These are phyloP conservation scores for Oceanites oceanicus DNA, from an alignment of 2,113 vertebrate species.

Conservation along the genomic window DNA sequence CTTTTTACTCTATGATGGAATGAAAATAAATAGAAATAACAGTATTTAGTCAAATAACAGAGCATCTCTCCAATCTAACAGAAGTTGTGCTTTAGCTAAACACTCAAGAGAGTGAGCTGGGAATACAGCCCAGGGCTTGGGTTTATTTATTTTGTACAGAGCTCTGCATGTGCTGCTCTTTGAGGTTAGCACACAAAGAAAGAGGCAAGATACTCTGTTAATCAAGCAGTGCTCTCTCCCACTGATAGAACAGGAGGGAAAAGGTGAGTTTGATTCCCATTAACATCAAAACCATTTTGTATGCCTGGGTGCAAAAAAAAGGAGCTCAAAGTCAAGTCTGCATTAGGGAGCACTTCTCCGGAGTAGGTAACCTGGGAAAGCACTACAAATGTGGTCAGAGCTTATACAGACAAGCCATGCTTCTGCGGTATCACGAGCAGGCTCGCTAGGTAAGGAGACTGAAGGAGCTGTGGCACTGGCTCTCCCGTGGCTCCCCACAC, in stretches of 20 bases:
- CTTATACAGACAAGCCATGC: not conserved
- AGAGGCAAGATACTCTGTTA: not conserved
- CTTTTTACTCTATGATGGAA: constrained; percentile 9
- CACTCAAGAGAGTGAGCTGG: not conserved
- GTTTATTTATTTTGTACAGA: constrained; percentile 4
- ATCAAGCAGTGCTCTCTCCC: not conserved
- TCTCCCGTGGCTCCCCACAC: not conserved
- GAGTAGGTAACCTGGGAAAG: not conserved
- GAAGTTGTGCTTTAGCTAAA: constrained; percentile 12
- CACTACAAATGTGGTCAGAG: not conserved
- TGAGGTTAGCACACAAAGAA: constrained; percentile 1
- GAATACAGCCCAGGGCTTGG: not conserved
- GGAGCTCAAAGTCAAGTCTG: not conserved
- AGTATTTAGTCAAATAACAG: constrained; percentile 30
- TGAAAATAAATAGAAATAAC: constrained; percentile 25
- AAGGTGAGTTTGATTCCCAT: not conserved
- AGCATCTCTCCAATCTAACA: not conserved
- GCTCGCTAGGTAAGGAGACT: not conserved
- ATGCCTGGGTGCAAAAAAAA: not conserved
- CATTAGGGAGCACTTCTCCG: not conserved
- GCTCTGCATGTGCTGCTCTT: not conserved
- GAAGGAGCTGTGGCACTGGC: not conserved
- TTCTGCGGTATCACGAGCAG: not conserved
- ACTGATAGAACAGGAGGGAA: not conserved
- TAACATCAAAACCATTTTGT: not conserved